phyloP scores from a whole-genome alignment of 2,888 invertebrate species.

The Drosophila lacicola region DNA sequence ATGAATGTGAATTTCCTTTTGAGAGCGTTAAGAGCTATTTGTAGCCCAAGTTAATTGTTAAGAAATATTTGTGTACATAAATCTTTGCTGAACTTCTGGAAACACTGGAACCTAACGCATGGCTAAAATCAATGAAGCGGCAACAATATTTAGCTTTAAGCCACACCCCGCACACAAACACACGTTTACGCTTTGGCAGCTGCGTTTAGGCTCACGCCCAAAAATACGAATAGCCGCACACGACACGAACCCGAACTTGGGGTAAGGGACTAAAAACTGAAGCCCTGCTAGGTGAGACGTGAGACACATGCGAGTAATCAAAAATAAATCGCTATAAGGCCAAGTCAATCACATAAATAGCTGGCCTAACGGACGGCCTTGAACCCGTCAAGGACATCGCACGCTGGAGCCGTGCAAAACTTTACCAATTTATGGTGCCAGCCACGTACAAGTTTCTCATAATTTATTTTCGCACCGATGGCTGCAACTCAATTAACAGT shows the following conservation, averaged over 20 bases:
- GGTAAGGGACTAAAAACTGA: not conserved
- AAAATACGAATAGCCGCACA: constrained; percentile 14
- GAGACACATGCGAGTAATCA: constrained; percentile 19
- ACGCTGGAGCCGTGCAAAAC: constrained; percentile 12
- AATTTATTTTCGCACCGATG: constrained; percentile 47
- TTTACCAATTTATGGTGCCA: constrained; percentile 42
- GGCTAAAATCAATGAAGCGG: constrained; percentile 48
- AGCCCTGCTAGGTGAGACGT: constrained; percentile 13
- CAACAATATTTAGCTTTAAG: constrained; percentile 45
- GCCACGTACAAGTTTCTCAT: constrained; percentile 50
- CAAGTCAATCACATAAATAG: constrained; percentile 66
- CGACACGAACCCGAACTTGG: not conserved
- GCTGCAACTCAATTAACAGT: constrained; percentile 62
- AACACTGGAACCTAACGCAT: not conserved
- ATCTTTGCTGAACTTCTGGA: constrained; percentile 6
- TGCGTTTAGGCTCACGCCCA: constrained; percentile 43
- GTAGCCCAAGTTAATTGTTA: not conserved
- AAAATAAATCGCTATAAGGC: constrained; percentile 37
- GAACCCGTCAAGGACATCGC: constrained; percentile 47
- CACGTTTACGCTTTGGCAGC: constrained; percentile 34
- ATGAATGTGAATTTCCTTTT: no score
- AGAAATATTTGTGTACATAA: not conserved
- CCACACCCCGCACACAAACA: constrained; percentile 36
- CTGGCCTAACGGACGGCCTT: constrained; percentile 31
- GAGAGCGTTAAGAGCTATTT: not conserved